phyloP scores from a whole-genome alignment of 2,113 vertebrate genomes.

The Rousettus leschenaultii region DNA sequence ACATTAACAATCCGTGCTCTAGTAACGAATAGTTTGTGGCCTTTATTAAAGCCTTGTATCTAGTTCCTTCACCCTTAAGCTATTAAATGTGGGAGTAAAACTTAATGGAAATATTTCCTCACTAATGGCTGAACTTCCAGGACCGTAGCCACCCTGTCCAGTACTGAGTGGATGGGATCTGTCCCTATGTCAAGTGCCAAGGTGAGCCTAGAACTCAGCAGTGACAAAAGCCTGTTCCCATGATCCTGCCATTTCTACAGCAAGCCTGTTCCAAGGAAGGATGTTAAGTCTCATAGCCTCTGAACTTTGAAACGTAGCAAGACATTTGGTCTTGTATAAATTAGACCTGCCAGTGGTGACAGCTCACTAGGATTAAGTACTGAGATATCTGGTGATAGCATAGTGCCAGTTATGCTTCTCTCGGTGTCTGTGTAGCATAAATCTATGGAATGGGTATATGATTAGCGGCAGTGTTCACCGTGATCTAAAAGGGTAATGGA shows the following conservation, averaged over 20 bases:
- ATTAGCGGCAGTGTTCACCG: not conserved
- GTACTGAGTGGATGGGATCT: not conserved
- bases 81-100: not conserved
- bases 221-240: not conserved
- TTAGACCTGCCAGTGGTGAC: not conserved
- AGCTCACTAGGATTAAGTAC: not conserved
- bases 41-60: not conserved
- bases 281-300: not conserved
- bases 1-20: not conserved
- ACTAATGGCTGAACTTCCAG: not conserved
- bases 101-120: not conserved
- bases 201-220: not conserved
- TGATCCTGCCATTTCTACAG: not conserved
- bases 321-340: not conserved
- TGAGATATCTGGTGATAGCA: too few relatives aligned
- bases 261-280: not conserved
- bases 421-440: not conserved
- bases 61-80: not conserved
- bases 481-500: not conserved
- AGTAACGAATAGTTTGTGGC: not conserved
- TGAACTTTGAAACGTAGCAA: not conserved
- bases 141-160: not conserved
- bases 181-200: not conserved
- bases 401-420: too few relatives aligned
- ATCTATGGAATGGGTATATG: too few relatives aligned